Evolutionary conservation across 2,113 vertebrate genomes (phyloP), one percentile per base, ranked within the genome.

Genomic region (Rhinolophus ferrumequinum): DNA sequence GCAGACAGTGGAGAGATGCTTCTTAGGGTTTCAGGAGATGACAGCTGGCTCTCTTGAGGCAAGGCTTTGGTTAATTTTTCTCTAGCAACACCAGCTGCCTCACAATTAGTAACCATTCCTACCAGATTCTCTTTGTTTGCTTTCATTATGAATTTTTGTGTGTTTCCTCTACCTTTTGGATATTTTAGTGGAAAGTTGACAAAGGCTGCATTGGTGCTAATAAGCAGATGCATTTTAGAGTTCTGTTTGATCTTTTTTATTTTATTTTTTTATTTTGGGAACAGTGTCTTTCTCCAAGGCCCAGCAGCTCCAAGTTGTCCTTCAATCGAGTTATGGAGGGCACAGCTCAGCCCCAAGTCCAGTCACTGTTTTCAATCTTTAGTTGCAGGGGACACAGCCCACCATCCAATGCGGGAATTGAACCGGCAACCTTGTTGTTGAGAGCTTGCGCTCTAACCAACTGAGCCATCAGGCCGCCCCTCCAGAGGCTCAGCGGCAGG

Each of bases 181-280:
- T 83, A 69, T 90, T 92, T 94, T 83, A 84, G 18, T 67, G 15
- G 62, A 11, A 87, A 88, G 81, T 33, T 73, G 58, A 82, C 26
- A 79, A 22, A 60, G 64, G 69, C 75, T 94, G n/a, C 58, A 26
- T 50, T 15, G n/a, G 47, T 50, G 16, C 21, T 88, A 52, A 33
- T n/a, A 69, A 24, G 5, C 18, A 77, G 47, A 67, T 67, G 8
- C 10, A 22, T 33, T 67, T 86, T 54, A 54, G 35, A 90, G 60
- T 64, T 95, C 10, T 38, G 30, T 26, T 10, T 62, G 60, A 62
- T 62, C 24, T 52, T 52, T 66, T 41, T 41, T 41, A 4, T 41
- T 41, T 41, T 41, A 41, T 5, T 41, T 44, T 44, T 44, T 44
- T 44, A 44, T 44, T 44, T 44, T 44, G 41, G 41, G 6, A 44